These are phyloP conservation scores for Torymus tubicola DNA, from an alignment of 2,888 invertebrate genomes.

Conservation along the genomic window DNA sequence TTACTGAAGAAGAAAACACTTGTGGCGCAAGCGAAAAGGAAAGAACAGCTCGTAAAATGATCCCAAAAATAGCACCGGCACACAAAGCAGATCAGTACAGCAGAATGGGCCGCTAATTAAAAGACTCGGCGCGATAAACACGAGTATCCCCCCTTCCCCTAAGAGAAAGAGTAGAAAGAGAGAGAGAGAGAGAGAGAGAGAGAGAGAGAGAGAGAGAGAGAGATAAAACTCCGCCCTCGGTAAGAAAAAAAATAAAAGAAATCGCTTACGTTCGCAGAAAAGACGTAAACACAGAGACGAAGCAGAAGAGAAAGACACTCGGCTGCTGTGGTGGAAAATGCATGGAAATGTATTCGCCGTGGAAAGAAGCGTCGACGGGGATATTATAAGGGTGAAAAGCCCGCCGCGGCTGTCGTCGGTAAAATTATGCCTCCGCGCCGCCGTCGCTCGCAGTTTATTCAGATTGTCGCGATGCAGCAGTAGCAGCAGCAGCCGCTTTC, in stretches of 20 bases:
- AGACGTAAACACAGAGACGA: constrained; percentile 58
- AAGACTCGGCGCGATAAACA: too few relatives aligned
- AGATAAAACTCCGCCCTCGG: background rate
- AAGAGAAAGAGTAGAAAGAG: constrained; percentile 11
- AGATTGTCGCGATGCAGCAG: constrained; percentile 61
- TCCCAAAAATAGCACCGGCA: too few relatives aligned
- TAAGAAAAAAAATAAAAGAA: background rate
- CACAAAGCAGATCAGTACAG: too few relatives aligned
- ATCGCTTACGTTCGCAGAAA: constrained; percentile 14
- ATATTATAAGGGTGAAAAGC: constrained; percentile 76
- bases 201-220: constrained; percentile 39
- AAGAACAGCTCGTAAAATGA: too few relatives aligned
- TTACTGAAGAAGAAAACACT: too few relatives aligned
- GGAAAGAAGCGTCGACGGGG: constrained; percentile 64
- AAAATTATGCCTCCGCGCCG: constrained; percentile 72
- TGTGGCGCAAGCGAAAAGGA: too few relatives aligned
- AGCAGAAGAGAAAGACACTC: too few relatives aligned
- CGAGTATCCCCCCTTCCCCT: too few relatives aligned
- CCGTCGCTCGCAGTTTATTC: constrained; percentile 64
- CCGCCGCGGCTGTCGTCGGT: constrained; percentile 72
- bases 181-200: constrained; percentile 48
- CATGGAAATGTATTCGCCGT: constrained; percentile 75
- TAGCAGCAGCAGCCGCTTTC: background rate
- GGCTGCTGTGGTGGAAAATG: constrained; percentile 68
- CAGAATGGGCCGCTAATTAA: too few relatives aligned